Percentiles rank a stretch among this genome's conserved stretches.
These are phyloP conservation scores for Brachyalestes nurse DNA, from an alignment of 2,797 vertebrate species.

Conservation along the genomic window DNA sequence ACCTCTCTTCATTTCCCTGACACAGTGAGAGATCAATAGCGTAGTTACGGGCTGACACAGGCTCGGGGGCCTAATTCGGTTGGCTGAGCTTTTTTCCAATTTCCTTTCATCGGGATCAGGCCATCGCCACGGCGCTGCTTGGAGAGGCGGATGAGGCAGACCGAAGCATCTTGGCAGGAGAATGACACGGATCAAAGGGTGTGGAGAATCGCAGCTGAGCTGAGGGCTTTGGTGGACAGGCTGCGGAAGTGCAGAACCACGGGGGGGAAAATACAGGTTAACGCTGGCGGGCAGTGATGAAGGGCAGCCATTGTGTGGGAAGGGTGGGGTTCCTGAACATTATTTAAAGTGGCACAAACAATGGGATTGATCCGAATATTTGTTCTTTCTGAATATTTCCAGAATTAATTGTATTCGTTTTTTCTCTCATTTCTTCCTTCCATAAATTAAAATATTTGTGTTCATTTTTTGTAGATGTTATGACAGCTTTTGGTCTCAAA, in stretches of 20 bases:
- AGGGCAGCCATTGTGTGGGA: not conserved
- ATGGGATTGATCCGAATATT: not conserved
- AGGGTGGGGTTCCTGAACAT: not conserved
- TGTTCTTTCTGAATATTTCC: not conserved
- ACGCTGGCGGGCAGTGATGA: not conserved
- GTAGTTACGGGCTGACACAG: constrained; percentile 40
- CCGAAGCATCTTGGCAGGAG: constrained; percentile 12
- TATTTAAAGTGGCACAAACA: not conserved
- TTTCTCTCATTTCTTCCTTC: not conserved
- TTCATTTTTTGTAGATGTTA: too few relatives aligned
- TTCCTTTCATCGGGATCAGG: constrained; percentile 29
- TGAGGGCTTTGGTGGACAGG: constrained; percentile 3
- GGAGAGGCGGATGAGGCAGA: constrained; percentile 26
- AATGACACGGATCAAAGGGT: constrained; percentile 30
- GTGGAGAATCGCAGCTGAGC: constrained; percentile 21
- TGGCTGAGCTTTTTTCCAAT: constrained; percentile 29
- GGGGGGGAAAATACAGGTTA: not conserved
- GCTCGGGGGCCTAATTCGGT: constrained; percentile 26
- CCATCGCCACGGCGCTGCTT: constrained; percentile 5
- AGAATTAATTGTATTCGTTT: not conserved
- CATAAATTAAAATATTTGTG: too few relatives aligned
- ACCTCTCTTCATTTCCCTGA: constrained; percentile 47
- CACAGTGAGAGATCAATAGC: constrained; percentile 47
- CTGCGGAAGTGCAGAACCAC: not conserved
- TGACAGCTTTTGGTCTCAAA: too few relatives aligned